Evolutionary conservation across 2,797 vertebrate species (phyloP).

Genomic region (Lates japonicus): DNA sequence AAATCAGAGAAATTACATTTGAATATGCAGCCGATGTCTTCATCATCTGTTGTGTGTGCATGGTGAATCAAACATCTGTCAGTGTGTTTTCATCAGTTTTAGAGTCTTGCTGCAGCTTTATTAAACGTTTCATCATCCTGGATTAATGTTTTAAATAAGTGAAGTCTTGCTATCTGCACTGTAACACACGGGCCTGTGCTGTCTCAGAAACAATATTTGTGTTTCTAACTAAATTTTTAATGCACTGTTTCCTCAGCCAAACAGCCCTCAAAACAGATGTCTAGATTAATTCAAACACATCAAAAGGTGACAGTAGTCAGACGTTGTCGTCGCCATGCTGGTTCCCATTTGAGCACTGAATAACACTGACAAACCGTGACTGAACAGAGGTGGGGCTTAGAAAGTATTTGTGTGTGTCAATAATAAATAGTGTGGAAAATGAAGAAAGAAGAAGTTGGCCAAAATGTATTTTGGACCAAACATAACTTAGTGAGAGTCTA

Average conservation of each 20-base stretch:
- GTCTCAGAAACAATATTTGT: constrained; percentile 55
- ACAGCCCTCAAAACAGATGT: constrained; percentile 53
- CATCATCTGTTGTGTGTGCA: constrained; percentile 20
- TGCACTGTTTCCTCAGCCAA: constrained; percentile 33
- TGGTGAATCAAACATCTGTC: constrained; percentile 42
- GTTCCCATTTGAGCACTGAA: constrained; percentile 25
- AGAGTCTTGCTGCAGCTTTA: constrained; percentile 56
- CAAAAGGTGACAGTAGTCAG: constrained; percentile 29
- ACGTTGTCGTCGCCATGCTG: constrained; percentile 11
- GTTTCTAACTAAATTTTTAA: constrained; percentile 57
- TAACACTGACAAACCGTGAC: background rate
- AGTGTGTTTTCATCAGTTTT: constrained; percentile 42
- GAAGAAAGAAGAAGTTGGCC: background rate
- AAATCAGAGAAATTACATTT: constrained; percentile 26
- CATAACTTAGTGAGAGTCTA: background rate
- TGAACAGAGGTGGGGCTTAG: background rate
- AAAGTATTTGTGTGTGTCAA: constrained; percentile 3
- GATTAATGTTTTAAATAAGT: constrained; percentile 54
- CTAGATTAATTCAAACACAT: constrained; percentile 40
- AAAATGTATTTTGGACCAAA: constrained; percentile 14
- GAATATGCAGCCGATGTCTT: constrained; percentile 44
- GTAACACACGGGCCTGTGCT: constrained; percentile 3
- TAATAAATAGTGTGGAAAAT: constrained; percentile 19
- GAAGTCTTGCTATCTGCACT: constrained; percentile 24
- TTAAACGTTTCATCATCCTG: constrained; percentile 67